Conservation (phyloP, 2,888 invertebrate genomes). For the Drosophila kanekoi region DNA sequence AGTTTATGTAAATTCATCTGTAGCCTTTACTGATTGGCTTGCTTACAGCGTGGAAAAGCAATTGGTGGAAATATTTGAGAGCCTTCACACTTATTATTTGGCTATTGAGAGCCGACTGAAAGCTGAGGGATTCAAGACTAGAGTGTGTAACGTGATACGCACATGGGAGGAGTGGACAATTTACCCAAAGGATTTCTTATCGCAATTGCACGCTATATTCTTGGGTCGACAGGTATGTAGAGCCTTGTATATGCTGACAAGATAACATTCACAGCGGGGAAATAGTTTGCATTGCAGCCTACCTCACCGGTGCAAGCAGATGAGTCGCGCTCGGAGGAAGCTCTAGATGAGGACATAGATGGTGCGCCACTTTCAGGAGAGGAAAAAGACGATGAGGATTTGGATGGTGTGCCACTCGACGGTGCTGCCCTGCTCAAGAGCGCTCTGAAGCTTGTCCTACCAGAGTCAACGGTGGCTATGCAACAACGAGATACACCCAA, state of each 20-base stretch:
- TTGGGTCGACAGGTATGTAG: slow-evolving; percentile 88
- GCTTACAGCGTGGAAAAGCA: slow-evolving; percentile 91
- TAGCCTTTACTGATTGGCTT: neutral
- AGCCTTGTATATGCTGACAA: too few species aligned
- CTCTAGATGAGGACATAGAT: slow-evolving; percentile 84
- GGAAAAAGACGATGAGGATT: slow-evolving; percentile 88
- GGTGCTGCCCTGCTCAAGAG: slow-evolving; percentile 92
- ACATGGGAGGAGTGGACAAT: slow-evolving; percentile 99
- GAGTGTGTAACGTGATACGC: slow-evolving; percentile 95
- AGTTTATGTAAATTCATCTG: slow-evolving; percentile 74
- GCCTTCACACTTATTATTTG: slow-evolving; percentile 90
- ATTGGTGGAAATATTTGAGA: slow-evolving; percentile 91
- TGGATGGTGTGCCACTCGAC: slow-evolving; percentile 92
- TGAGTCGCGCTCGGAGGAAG: slow-evolving; percentile 72
- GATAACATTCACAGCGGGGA: neutral
- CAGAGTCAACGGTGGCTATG: slow-evolving; percentile 70
- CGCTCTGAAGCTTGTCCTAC: slow-evolving; percentile 86
- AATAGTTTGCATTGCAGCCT: slow-evolving; percentile 39
- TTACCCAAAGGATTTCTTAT: slow-evolving; percentile 96
- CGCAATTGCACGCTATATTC: slow-evolving; percentile 95
- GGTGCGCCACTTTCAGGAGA: slow-evolving; percentile 86
- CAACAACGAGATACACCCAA: slow-evolving; percentile 82
- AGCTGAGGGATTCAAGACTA: slow-evolving; percentile 97
- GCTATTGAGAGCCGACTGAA: slow-evolving; percentile 93
- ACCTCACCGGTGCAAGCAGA: slow-evolving; percentile 65